These are phyloP conservation scores for Eupithecia tripunctaria DNA, from an alignment of 2,888 invertebrate genomes.

Conservation along the genomic window DNA sequence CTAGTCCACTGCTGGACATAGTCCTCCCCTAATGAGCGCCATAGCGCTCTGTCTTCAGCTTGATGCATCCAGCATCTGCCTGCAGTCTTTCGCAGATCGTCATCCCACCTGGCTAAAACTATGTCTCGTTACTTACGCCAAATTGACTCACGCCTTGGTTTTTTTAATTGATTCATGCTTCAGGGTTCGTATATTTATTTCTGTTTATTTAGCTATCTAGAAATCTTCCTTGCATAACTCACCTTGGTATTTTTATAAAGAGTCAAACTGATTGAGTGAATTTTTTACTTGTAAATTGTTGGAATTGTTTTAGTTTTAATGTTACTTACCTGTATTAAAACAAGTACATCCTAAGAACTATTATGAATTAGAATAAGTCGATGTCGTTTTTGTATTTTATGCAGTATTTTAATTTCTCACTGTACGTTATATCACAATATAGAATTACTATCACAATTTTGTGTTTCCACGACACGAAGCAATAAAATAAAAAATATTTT, in stretches of 20 bases:
- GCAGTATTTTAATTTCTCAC: slow-evolving; percentile 12
- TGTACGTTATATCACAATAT: neutral
- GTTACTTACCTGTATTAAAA: neutral
- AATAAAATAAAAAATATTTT: neutral
- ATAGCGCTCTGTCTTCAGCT: too few relatives aligned
- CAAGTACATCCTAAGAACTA: slow-evolving; percentile 6
- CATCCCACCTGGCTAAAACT: too few relatives aligned
- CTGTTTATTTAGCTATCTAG: slow-evolving; percentile 10
- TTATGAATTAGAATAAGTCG: neutral
- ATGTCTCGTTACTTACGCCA: too few relatives aligned
- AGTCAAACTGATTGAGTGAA: slow-evolving; percentile 23
- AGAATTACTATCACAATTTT: neutral
- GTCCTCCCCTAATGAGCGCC: too few relatives aligned
- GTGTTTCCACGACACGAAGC: neutral
- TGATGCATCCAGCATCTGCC: too few relatives aligned
- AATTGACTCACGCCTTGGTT: neutral
- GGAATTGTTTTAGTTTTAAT: slow-evolving; percentile 15
- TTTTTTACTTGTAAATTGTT: slow-evolving; percentile 13
- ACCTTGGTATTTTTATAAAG: slow-evolving; percentile 47
- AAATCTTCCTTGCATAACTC: slow-evolving; percentile 11
- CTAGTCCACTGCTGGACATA: too few relatives aligned
- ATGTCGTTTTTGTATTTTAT: slow-evolving; percentile 9
- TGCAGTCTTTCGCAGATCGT: too few relatives aligned
- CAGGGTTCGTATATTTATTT: neutral
- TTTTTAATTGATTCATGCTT: neutral